A percentile compares a stretch with the other conserved stretches of the same genome.
These are phyloP conservation scores for Eretmochelys imbricata DNA, from an alignment of 2,113 vertebrate species.

Conservation along the genomic window DNA sequence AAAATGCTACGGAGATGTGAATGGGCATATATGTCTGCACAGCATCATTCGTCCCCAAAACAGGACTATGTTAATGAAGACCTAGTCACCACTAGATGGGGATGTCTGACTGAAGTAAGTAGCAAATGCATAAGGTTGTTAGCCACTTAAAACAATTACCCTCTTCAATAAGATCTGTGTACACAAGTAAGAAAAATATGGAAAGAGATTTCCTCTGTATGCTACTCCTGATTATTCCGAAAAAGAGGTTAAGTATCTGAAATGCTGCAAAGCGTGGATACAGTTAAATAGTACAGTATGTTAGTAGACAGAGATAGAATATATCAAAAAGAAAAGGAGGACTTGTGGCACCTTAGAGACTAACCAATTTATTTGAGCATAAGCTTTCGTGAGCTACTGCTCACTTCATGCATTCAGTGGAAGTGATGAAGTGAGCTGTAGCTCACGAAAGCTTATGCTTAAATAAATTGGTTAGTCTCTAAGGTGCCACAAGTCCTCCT, in stretches of 20 bases:
- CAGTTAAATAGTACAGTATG: fast-evolving
- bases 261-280: not conserved
- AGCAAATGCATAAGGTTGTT: not conserved
- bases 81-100: constrained; percentile 74
- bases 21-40: not conserved
- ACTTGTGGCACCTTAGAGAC: no score
- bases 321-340: not conserved
- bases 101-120: constrained; percentile 41
- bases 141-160: not conserved
- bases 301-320: not conserved
- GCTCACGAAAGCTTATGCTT: no score
- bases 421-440: no score
- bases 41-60: not conserved
- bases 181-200: not conserved
- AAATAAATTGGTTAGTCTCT: no score
- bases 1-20: not conserved
- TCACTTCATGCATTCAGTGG: no score
- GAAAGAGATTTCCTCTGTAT: not conserved
- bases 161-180: not conserved
- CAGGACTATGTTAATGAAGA: not conserved
- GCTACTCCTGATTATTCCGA: not conserved
- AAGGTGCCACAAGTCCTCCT: no score
- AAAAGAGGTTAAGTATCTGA: not conserved
- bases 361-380: no score
- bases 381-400: no score